Percentiles rank a stretch among this genome's conserved stretches.
These are phyloP conservation scores for Sclerodermus sp. DNA, from an alignment of 2,888 invertebrate species.

Conservation along the genomic window DNA sequence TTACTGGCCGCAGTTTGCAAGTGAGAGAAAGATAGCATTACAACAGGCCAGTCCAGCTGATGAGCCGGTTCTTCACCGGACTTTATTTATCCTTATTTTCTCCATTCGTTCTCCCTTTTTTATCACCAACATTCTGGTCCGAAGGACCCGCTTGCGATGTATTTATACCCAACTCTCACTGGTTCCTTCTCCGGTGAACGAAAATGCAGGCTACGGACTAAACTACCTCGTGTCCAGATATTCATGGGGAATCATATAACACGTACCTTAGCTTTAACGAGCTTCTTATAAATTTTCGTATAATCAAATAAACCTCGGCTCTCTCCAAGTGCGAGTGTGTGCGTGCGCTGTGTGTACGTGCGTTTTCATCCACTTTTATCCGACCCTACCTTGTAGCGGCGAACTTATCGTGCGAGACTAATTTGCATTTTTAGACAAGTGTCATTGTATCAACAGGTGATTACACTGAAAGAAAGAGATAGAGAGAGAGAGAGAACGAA, in stretches of 20 bases:
- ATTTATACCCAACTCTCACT: slow-evolving; percentile 50
- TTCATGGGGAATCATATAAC: slow-evolving; percentile 14
- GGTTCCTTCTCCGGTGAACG: slow-evolving; percentile 28
- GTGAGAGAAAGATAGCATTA: slow-evolving; percentile 28
- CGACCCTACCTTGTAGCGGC: no score
- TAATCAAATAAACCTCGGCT: no score
- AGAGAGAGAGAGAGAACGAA: slow-evolving; percentile 1
- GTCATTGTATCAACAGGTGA: no score
- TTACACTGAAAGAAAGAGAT: background rate
- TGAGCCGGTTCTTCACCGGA: slow-evolving; percentile 53
- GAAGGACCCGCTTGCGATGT: slow-evolving; percentile 35
- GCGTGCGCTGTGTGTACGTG: no score
- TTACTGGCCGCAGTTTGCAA: slow-evolving; percentile 1
- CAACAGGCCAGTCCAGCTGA: slow-evolving; percentile 55
- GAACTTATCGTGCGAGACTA: no score
- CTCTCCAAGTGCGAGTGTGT: no score
- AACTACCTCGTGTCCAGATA: slow-evolving; percentile 7
- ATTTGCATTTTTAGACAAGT: no score
- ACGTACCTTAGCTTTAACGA: slow-evolving; percentile 29
- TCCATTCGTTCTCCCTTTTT: slow-evolving; percentile 29
- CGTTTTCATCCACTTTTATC: no score
- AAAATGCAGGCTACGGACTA: background rate
- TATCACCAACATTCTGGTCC: slow-evolving; percentile 32
- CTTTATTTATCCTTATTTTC: slow-evolving; percentile 50
- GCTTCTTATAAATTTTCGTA: slow-evolving; percentile 29